A percentile compares a stretch with the other conserved stretches of the same genome.
Evolutionary conservation across 1,140 invertebrate genomes (phyloP).

Genomic region (Ceratitis capitata): DNA sequence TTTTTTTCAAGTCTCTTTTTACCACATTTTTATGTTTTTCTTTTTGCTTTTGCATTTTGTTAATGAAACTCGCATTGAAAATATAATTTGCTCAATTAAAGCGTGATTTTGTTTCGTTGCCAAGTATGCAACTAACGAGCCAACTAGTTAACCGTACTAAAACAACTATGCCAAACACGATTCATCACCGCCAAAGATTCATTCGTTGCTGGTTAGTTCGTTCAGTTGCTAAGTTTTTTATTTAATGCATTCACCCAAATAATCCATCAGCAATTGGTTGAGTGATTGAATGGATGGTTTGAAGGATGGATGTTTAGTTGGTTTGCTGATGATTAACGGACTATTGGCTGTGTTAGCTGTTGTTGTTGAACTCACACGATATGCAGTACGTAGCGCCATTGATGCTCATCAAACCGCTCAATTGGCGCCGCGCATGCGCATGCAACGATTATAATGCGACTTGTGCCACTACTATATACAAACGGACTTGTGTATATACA

Average conservation of each 20-base stretch:
- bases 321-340: not conserved
- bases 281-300: not conserved
- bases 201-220: not conserved
- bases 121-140: not conserved
- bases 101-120: not conserved
- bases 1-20: not conserved
- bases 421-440: slow-evolving; percentile 23
- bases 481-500: not conserved
- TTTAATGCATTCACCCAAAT: not conserved
- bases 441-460: not conserved
- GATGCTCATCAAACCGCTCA: not conserved
- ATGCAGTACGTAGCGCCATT: not conserved
- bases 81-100: slow-evolving; percentile 31
- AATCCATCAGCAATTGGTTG: slow-evolving; percentile 7
- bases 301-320: not conserved
- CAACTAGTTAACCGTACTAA: not conserved
- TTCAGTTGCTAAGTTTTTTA: not conserved
- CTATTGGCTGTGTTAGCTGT: not conserved
- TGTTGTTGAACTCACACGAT: not conserved
- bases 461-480: not conserved
- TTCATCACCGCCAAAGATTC: not conserved
- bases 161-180: slow-evolving; percentile 6
- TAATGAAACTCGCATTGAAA: not conserved
- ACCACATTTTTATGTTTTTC: not conserved
- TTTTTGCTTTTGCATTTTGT: not conserved